Conservation (phyloP, 2,113 vertebrate genomes). For the Paracanthobrama guichenoti region DNA sequence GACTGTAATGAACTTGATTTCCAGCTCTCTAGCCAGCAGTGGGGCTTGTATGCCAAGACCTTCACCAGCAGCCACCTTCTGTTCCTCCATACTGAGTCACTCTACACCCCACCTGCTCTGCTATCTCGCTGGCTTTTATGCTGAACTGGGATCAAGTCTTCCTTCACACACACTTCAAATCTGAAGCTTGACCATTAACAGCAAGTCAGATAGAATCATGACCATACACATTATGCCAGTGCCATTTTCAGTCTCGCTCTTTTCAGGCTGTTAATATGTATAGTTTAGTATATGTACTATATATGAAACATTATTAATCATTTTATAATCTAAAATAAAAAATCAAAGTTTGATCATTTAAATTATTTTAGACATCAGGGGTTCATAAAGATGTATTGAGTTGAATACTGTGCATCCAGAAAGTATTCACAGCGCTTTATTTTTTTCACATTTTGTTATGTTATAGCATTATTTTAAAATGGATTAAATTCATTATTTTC, state of each 20-base stretch:
- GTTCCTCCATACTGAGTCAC: slow-evolving; percentile 45
- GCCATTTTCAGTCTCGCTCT: background rate
- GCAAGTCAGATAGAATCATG: background rate
- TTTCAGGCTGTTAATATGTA: too few species aligned
- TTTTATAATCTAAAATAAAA: too few species aligned
- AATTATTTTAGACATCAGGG: too few species aligned
- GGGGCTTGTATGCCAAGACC: slow-evolving; percentile 28
- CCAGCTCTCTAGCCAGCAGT: slow-evolving; percentile 18
- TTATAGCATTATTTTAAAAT: too few species aligned
- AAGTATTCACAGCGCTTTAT: too few species aligned
- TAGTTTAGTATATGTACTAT: too few species aligned
- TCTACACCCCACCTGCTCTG: slow-evolving; percentile 50
- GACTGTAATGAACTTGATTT: slow-evolving; percentile 45
- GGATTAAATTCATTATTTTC: too few species aligned
- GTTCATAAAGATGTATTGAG: too few species aligned
- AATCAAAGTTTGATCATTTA: too few species aligned
- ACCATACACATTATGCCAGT: background rate
- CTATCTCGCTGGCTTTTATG: background rate
- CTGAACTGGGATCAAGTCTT: background rate
- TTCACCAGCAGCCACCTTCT: slow-evolving; percentile 31
- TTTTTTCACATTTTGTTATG: too few species aligned
- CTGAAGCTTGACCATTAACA: background rate
- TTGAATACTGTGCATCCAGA: too few species aligned
- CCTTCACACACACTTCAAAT: background rate
- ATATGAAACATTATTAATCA: too few species aligned